These are phyloP conservation scores for Mercenaria mercenaria DNA, from an alignment of 1,140 invertebrate species.

Conservation along the genomic window DNA sequence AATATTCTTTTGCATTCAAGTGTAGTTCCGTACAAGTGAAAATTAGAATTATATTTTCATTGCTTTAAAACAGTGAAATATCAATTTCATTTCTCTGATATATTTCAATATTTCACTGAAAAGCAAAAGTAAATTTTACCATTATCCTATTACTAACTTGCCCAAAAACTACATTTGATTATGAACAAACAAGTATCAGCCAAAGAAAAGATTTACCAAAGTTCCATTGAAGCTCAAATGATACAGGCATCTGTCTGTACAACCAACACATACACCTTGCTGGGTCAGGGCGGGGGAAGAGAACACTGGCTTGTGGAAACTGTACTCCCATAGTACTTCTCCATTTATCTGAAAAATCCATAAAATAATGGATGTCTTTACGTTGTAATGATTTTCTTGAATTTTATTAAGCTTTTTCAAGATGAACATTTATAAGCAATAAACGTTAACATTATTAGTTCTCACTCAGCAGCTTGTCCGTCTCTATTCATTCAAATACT, in stretches of 20 bases:
- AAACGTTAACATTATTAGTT: not conserved
- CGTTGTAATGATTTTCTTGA: not conserved
- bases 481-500: not conserved
- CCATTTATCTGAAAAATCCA: conserved; percentile 73
- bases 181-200: no score
- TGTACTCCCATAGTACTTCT: conserved; percentile 73
- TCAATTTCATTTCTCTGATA: no score
- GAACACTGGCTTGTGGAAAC: conserved; percentile 88
- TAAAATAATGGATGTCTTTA: conserved; percentile 41
- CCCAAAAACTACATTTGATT: no score
- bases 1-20: no score
- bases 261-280: conserved; percentile 87
- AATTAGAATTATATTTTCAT: no score
- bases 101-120: no score
- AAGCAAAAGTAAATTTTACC: no score
- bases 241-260: conserved; percentile 88
- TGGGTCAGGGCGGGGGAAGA: conserved; percentile 88
- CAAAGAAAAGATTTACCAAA: conserved; percentile 76
- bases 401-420: not conserved
- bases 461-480: not conserved
- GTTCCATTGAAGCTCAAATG: conserved; percentile 82
- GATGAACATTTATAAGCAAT: not conserved
- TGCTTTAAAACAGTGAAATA: no score
- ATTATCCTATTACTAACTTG: no score
- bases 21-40: no score